Evolutionary conservation across 92 coral and sea anemone genomes (phyloP).

Genomic region (Plumapathes pennacea): DNA sequence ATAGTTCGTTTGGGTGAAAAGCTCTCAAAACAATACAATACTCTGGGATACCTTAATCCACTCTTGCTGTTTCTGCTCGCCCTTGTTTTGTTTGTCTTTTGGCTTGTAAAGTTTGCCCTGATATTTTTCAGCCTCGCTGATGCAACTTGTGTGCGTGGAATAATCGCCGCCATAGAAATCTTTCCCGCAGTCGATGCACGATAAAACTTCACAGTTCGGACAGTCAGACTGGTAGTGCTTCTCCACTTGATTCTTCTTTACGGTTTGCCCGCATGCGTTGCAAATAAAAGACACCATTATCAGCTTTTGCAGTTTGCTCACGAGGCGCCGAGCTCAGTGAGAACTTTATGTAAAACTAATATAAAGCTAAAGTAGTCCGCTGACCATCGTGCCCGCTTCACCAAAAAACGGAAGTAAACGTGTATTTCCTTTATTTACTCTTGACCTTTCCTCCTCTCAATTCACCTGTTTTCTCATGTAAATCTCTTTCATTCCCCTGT

Average conservation of each 20-base stretch:
- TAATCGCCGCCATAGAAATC: conserved; percentile 96
- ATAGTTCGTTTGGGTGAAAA: neutral
- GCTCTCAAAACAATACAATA: no score
- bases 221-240: conserved; percentile 89
- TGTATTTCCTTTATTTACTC: no score
- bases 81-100: conserved; percentile 88
- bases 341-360: no score
- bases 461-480: no score
- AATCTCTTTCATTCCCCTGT: no score
- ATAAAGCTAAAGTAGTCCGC: no score
- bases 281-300: conserved; percentile 91
- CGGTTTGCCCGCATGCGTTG: conserved; percentile 92
- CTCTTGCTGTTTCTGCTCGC: conserved; percentile 94
- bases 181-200: conserved; percentile 93
- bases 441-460: no score
- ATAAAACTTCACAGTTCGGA: conserved; percentile 75
- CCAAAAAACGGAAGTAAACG: no score
- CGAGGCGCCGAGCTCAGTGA: neutral
- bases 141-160: conserved; percentile 79
- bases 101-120: conserved; percentile 94
- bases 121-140: conserved; percentile 94
- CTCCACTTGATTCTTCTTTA: conserved; percentile 91
- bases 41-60: conserved; percentile 80
- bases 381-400: no score
- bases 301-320: neutral